These are phyloP conservation scores for Neoascia interrupta DNA, from an alignment of 2,888 invertebrate species.

Conservation along the genomic window DNA sequence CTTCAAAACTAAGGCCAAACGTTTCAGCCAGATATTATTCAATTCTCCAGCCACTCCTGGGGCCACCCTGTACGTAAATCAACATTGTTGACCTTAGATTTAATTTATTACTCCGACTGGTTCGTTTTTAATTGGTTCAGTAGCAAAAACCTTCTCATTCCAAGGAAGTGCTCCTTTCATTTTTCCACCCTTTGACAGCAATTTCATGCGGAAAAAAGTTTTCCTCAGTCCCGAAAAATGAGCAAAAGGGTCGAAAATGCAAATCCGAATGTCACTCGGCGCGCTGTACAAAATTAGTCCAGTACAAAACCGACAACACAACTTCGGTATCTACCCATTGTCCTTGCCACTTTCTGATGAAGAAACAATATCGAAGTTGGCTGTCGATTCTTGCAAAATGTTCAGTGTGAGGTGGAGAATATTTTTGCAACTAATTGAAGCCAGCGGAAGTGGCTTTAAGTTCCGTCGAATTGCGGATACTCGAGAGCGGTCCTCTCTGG, in stretches of 20 bases:
- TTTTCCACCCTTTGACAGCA: background rate
- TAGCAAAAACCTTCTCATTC: background rate
- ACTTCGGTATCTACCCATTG: too few species aligned
- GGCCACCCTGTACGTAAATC: background rate
- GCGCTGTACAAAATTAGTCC: conserved; percentile 3
- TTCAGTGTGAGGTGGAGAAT: conserved; percentile 10
- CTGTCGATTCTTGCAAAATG: conserved; percentile 26
- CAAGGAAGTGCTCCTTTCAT: background rate
- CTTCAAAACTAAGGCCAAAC: too few species aligned
- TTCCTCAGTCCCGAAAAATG: too few species aligned
- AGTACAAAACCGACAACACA: conserved; percentile 16
- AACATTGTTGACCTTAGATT: conserved; percentile 58
- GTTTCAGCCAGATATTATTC: too few species aligned
- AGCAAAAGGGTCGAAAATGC: background rate
- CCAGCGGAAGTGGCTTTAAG: conserved; percentile 48
- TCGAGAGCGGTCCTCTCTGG: background rate
- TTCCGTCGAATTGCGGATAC: conserved; percentile 17
- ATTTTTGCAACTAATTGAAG: conserved; percentile 62
- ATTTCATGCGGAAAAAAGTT: background rate
- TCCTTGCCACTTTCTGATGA: background rate
- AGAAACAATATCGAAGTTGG: conserved; percentile 48
- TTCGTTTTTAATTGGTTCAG: conserved; percentile 46
- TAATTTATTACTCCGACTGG: conserved; percentile 55
- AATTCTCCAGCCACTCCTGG: too few species aligned
- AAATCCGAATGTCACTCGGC: conserved; percentile 16